A percentile compares a stretch with the other conserved stretches of the same genome.
Evolutionary conservation across 2,113 vertebrate species (phyloP).

Genomic region (Limanda limanda): DNA sequence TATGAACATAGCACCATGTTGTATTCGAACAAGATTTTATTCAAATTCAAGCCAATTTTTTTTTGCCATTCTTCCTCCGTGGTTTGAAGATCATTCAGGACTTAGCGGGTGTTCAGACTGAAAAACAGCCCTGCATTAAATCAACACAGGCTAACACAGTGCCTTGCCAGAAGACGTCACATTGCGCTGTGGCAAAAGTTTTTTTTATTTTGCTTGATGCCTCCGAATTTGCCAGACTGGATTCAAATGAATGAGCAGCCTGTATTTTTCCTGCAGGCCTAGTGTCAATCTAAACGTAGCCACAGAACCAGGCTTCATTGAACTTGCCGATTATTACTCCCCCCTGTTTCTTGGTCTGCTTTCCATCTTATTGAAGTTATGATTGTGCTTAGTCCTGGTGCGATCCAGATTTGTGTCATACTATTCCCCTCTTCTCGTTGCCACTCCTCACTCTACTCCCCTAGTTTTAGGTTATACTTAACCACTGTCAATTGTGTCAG

Average conservation of each 20-base stretch:
- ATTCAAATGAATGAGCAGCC: slow-evolving; percentile 25
- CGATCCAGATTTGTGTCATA: slow-evolving; percentile 30
- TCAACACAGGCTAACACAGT: background rate
- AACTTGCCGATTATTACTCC: slow-evolving; percentile 9
- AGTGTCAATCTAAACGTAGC: slow-evolving; percentile 18
- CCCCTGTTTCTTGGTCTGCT: slow-evolving; percentile 16
- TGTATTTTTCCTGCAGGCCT: slow-evolving; percentile 15
- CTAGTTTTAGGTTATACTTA: slow-evolving; percentile 22
- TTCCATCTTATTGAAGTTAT: slow-evolving; percentile 43
- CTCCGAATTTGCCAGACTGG: slow-evolving; percentile 9
- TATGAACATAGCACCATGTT: slow-evolving; percentile 3
- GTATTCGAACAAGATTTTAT: background rate
- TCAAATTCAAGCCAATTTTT: slow-evolving; percentile 1
- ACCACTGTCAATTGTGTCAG: slow-evolving; percentile 28
- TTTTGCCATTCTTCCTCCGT: background rate
- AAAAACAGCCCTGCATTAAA: slow-evolving; percentile 3
- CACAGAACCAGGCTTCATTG: slow-evolving; percentile 18
- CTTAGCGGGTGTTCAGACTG: background rate
- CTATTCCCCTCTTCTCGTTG: background rate
- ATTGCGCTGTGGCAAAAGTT: slow-evolving; percentile 16
- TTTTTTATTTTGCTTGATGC: slow-evolving; percentile 9
- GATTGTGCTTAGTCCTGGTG: slow-evolving; percentile 17
- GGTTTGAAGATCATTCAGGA: slow-evolving; percentile 2
- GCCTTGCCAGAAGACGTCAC: slow-evolving; percentile 8
- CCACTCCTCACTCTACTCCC: slow-evolving; percentile 1